Evolutionary conservation across 2,113 vertebrate genomes (phyloP), one percentile per base, ranked within the genome.

Genomic region (Triplophysa siluroides): DNA sequence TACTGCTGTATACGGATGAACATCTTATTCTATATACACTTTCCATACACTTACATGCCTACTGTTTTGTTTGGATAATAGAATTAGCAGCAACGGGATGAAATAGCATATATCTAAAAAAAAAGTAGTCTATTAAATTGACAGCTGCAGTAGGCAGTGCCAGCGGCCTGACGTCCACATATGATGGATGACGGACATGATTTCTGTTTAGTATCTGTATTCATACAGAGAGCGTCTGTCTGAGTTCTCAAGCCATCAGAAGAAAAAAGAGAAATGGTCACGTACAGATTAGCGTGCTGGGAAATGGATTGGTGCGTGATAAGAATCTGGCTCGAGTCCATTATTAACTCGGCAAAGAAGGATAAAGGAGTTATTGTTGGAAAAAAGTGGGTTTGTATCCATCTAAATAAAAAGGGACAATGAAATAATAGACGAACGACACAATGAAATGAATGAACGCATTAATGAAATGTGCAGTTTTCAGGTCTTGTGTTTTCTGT

Each of bases 111-210:
- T 18, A 89, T 87, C 87, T 87, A 86, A 86, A 86, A 76, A 85
- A 89, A 88, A 29, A 29, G 29, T 84, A 33, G 87, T 71, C 83
- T 18, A 71, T 71, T 54, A 56, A 29, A 71, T n/a, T 56, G 68
- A 54, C 68, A 54, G 47, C 83, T 58, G 14, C 4, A 1, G 84
- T 86, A 85, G 85, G 76, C 80, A 78, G 73, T 89, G 89, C 86
- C 89, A 87, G 87, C 85, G 18, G 71, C 80, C 82, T 60, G 86
- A 90, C 87, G 79, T 78, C 86, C 47, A 84, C 65, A 23, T 62
- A 80, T 89, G 90, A 91, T 83, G 84, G 87, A 88, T 89, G 90
- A 87, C 84, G 85, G 87, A 90, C 78, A 86, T 77, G 80, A 81
- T 81, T 81, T 56, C 58, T 66, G 61, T 71, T 85, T 80, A 9